Conservation (phyloP, 2,113 vertebrate species). For the Trinectes maculatus region DNA sequence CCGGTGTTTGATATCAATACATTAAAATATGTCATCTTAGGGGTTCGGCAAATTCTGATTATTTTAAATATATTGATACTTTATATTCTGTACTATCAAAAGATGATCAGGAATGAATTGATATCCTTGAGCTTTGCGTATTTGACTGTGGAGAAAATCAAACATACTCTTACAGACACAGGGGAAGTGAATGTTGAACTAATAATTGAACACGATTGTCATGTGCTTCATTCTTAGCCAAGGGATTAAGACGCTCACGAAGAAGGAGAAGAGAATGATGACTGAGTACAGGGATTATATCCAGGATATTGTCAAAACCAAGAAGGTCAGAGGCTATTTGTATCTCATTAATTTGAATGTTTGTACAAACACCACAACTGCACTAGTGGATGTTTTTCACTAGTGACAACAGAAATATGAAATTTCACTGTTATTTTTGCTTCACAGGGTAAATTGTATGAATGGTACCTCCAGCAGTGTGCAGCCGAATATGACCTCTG, state of each 20-base stretch:
- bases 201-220: neutral
- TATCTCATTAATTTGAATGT: neutral
- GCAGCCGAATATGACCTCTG: slow-evolving; percentile 82
- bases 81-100: too few relatives aligned
- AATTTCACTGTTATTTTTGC: slow-evolving; percentile 1
- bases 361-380: neutral
- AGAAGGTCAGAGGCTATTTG: slow-evolving; percentile 73
- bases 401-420: neutral
- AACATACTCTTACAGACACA: too few relatives aligned
- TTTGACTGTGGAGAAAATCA: too few relatives aligned
- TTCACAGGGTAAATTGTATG: slow-evolving; percentile 78
- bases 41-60: too few relatives aligned
- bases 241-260: slow-evolving; percentile 75
- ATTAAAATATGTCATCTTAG: neutral
- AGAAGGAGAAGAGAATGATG: slow-evolving; percentile 81
- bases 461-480: slow-evolving; percentile 83
- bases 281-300: slow-evolving; percentile 77
- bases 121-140: too few relatives aligned
- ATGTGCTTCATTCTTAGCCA: slow-evolving; percentile 61
- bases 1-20: neutral
- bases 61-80: too few relatives aligned
- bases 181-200: neutral
- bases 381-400: neutral
- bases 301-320: slow-evolving; percentile 79
- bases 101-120: too few relatives aligned